Conservation (phyloP, 2,797 vertebrate genomes). For the Anableps anableps region DNA sequence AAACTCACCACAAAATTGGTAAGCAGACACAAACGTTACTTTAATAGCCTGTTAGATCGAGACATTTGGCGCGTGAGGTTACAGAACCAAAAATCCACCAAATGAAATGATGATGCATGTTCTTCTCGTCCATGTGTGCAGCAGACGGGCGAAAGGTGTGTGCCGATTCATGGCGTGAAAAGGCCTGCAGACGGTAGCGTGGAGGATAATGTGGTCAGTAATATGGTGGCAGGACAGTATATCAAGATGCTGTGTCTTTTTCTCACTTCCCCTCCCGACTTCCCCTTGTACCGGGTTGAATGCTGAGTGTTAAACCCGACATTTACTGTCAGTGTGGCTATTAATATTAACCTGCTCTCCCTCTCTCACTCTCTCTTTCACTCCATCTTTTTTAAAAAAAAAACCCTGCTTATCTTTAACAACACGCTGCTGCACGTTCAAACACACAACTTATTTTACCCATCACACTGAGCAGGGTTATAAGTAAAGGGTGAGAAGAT, state of each 20-base stretch:
- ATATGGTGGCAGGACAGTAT: conserved; percentile 72
- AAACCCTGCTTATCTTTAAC: conserved; percentile 36
- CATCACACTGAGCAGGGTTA: background rate
- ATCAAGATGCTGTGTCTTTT: conserved; percentile 76
- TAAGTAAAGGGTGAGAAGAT: background rate
- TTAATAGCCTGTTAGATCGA: conserved; percentile 3
- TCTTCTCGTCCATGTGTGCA: conserved; percentile 8
- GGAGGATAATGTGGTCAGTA: conserved; percentile 72
- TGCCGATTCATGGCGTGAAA: conserved; percentile 61
- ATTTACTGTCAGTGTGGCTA: conserved; percentile 83
- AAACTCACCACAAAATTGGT: background rate
- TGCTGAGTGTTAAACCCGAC: conserved; percentile 81
- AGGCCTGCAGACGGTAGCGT: conserved; percentile 53
- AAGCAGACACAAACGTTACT: background rate
- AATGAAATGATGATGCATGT: conserved; percentile 30
- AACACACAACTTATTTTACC: conserved; percentile 9
- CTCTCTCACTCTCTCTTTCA: conserved; percentile 49
- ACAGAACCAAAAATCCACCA: conserved; percentile 32
- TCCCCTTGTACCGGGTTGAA: conserved; percentile 81
- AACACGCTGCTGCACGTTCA: conserved; percentile 35
- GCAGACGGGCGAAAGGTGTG: conserved; percentile 36
- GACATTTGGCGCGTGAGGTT: background rate
- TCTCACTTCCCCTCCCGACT: conserved; percentile 86
- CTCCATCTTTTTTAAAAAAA: conserved; percentile 33
- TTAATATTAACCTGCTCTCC: conserved; percentile 78